Evolutionary conservation across 92 coral and sea anemone genomes (phyloP), one percentile per base, ranked within the genome.

Genomic region (Siderastrea radians): DNA sequence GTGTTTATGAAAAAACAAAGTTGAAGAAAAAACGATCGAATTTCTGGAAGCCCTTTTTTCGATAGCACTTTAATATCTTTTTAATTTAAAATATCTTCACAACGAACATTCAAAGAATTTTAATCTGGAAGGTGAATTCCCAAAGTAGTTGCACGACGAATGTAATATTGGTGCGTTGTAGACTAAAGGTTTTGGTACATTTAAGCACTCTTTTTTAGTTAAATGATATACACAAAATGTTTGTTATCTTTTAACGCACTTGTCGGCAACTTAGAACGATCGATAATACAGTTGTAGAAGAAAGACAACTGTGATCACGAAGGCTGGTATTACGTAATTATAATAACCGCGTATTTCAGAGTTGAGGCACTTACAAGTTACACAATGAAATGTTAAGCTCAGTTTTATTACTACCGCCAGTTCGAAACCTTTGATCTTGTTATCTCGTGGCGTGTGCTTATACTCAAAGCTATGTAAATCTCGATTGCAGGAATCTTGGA

Each of bases 181-280:
- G 38, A 26, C 38, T 26, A 26, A 26, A 26, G 38, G 38, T 26
- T 26, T 26, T 26, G 38, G 38, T 26, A 26, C 38, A 26, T 26
- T 26, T 26, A 26, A 26, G 38, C 38, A 26, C 38, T 26, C 38
- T 26, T 26, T 26, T 26, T 26, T 26, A 26, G 6, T 51, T 38
- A 74, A 74, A 74, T 74, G 78, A 53, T 53, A 74, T 19, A 14
- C 58, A 57, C 50, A 26, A 58, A 58, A 77, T 77, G 68, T 77
- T 59, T 77, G 43, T 26, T 19, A 77, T 44, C 43, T 64, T 77
- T 46, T 77, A 60, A 59, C 52, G 68, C 81, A 57, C 81, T 77
- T 57, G 68, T 59, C 68, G n/a, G 13, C 78, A 73, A 50, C 3
- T 14, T 2, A 48, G 9, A 26, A 26, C 38, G 38, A 26, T 26